phyloP scores from a whole-genome alignment of 2,797 vertebrate genomes.

The Huso huso region DNA sequence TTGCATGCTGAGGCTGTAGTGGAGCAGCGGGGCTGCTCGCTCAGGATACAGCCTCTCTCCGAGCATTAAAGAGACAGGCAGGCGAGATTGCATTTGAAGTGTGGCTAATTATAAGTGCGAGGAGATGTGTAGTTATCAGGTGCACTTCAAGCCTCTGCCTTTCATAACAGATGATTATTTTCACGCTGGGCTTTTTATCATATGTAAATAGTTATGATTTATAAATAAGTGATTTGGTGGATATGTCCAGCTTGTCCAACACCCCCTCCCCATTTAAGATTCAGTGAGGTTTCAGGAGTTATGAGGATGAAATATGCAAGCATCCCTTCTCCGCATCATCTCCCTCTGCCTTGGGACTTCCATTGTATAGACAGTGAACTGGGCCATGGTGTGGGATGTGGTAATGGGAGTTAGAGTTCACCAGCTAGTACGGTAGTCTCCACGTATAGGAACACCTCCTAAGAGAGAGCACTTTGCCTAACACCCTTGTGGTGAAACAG shows the following conservation, averaged over 20 bases:
- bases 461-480: no score
- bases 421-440: no score
- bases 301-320: no score
- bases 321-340: background rate
- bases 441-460: no score
- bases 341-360: background rate
- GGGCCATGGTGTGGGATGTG: no score
- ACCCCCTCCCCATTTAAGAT: background rate
- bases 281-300: background rate
- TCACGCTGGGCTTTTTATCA: conserved; percentile 46
- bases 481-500: no score
- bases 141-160: conserved; percentile 22
- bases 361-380: background rate
- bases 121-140: conserved; percentile 18
- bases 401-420: no score
- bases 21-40: conserved; percentile 31
- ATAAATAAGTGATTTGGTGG: conserved; percentile 9
- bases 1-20: conserved; percentile 5
- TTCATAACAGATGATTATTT: conserved; percentile 47
- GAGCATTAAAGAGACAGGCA: conserved; percentile 1
- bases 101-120: conserved; percentile 21
- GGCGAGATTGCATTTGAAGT: conserved; percentile 11
- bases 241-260: conserved; percentile 22
- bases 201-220: conserved; percentile 40
- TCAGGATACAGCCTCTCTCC: conserved; percentile 11